phyloP scores from a whole-genome alignment of 2,888 invertebrate genomes.

The Morpho deidamia region DNA sequence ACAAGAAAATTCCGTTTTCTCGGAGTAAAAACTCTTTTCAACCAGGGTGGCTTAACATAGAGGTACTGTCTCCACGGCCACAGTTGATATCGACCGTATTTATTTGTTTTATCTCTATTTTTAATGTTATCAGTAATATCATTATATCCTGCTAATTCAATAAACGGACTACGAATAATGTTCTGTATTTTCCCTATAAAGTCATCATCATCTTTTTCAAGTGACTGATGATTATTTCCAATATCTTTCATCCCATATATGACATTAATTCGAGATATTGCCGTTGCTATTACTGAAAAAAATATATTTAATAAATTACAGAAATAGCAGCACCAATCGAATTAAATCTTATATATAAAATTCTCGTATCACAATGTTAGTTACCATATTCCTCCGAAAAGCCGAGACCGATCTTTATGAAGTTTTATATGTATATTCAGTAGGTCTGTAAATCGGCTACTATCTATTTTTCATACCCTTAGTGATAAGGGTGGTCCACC shows the following conservation, averaged over 20 bases:
- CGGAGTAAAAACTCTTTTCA: not conserved
- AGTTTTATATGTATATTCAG: no score
- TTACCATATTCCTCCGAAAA: no score
- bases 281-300: not conserved
- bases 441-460: no score
- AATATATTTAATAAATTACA: not conserved
- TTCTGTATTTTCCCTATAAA: not conserved
- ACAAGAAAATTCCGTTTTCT: conserved; percentile 4
- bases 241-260: conserved; percentile 1
- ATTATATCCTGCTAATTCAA: not conserved
- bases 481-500: no score
- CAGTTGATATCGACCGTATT: not conserved
- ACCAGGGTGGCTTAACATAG: conserved; percentile 6
- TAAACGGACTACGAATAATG: not conserved
- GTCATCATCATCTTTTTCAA: not conserved
- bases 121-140: not conserved
- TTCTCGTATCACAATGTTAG: no score
- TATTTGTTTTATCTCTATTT: not conserved
- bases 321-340: not conserved
- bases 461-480: no score
- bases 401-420: no score
- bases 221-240: not conserved
- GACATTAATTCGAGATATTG: not conserved
- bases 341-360: not conserved
- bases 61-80: conserved; percentile 1